A percentile compares a stretch with the other conserved stretches of the same genome.
These are phyloP conservation scores for Leptobrachium ailaonicum DNA, from an alignment of 2,113 vertebrate genomes.

Conservation along the genomic window DNA sequence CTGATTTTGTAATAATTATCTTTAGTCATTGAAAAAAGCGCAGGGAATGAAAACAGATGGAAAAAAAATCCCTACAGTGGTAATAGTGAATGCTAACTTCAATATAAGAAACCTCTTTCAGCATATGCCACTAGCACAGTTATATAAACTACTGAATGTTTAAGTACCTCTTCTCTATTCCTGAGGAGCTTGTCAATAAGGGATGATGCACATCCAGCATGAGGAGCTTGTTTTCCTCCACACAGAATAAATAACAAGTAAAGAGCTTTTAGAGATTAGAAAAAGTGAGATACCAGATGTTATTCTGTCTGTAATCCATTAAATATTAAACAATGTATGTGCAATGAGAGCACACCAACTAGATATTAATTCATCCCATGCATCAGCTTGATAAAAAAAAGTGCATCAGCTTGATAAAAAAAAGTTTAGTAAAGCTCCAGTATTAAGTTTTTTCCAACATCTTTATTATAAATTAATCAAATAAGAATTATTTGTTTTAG, in stretches of 20 bases:
- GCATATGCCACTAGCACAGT: constrained; percentile 2
- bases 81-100: not conserved
- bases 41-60: no score
- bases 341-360: not conserved
- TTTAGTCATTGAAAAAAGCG: no score
- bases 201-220: constrained; percentile 5
- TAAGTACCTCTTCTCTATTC: not conserved
- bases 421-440: not conserved
- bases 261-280: constrained; percentile 23
- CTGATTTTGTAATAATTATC: no score
- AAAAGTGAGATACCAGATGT: constrained; percentile 35
- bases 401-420: not conserved
- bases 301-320: constrained; percentile 30
- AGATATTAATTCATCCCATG: not conserved
- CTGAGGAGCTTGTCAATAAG: not conserved
- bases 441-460: not conserved
- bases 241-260: constrained; percentile 31
- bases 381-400: not conserved
- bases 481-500: not conserved
- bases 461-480: not conserved
- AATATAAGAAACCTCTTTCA: not conserved
- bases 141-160: constrained; percentile 1
- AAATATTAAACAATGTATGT: constrained; percentile 29
- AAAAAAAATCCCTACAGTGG: no score
- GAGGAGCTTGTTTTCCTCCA: constrained; percentile 23